Evolutionary conservation across 2,888 invertebrate genomes (phyloP), one percentile per base, ranked within the genome.

Genomic region (Octodonta nipae): DNA sequence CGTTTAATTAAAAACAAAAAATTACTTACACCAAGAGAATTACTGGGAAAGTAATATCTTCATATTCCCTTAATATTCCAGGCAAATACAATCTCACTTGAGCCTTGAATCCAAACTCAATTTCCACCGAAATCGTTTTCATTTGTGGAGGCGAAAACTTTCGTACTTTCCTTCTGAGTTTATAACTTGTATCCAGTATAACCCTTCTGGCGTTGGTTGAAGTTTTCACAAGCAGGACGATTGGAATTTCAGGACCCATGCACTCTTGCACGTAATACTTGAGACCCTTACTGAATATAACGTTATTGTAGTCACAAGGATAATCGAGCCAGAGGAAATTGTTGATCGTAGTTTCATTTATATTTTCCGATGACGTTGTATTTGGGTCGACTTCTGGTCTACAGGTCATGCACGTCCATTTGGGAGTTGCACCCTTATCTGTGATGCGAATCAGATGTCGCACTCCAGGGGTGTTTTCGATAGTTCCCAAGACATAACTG

Each of bases 401-500:
- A 48, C 77, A 77, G 2, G 75, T 76, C 48, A 77, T 64, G 52
- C 77, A 78, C 34, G 60, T 58, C 52, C 73, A 67, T 4, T 64
- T 61, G 29, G 60, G 57, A 4, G 60, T 57, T 2, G 60, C 55
- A 27, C 42, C 43, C 24, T 58, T 56, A 38, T 66, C 63, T 36
- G 65, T 65, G 2, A 82, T 74, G 53, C 81, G 73, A 65, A 81
- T 87, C 41, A 91, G 64, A 59, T 91, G 91, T 2, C 85, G 69
- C 52, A 81, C 78, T 1, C 83, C 80, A 0, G 89, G 83, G 42
- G 75, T 71, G 29, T 75, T 76, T 45, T 79, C 78, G 2, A 78
- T 78, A 4, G 84, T 82, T 20, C 83, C 86, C 45, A 85, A 72
- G 50, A 81, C 83, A 60, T 86, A 91, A 38, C 84, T 84, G 63